Evolutionary conservation across 2,888 invertebrate species (phyloP).

Genomic region (Timema podura): DNA sequence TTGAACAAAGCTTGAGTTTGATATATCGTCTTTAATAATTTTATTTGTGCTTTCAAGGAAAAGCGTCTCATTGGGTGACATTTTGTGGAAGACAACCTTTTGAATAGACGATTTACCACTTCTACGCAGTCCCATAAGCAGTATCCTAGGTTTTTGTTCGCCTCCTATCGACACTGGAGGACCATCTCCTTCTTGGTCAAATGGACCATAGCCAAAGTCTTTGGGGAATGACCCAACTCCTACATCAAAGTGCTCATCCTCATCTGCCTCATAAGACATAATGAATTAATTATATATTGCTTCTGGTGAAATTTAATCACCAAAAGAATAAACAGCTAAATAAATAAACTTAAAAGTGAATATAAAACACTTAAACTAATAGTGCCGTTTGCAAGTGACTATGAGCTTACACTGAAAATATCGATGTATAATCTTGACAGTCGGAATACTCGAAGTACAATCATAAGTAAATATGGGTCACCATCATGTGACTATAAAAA

Average conservation of each 20-base stretch:
- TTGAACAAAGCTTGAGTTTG: constrained; percentile 96
- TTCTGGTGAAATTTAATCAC: too few relatives aligned
- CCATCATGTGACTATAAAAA: too few relatives aligned
- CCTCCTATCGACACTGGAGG: constrained; percentile 50
- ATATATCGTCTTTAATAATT: constrained; percentile 97
- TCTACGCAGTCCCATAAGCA: constrained; percentile 92
- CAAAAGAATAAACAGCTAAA: too few relatives aligned
- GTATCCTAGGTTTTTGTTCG: constrained; percentile 87
- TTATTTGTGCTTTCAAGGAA: constrained; percentile 98
- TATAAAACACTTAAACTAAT: too few relatives aligned
- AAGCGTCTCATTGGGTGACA: constrained; percentile 99
- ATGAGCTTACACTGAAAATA: too few relatives aligned
- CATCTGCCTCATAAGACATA: constrained; percentile 44
- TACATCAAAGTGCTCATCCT: constrained; percentile 46
- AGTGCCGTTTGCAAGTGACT: too few relatives aligned
- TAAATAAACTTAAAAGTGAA: too few relatives aligned
- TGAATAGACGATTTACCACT: constrained; percentile 99
- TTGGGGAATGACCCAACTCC: constrained; percentile 77
- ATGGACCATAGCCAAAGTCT: constrained; percentile 87
- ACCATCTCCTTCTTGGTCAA: constrained; percentile 74
- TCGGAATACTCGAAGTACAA: too few relatives aligned
- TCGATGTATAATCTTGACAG: too few relatives aligned
- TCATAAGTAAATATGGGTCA: too few relatives aligned
- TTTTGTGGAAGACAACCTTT: constrained; percentile 99
- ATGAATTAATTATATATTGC: too few relatives aligned